Conservation (phyloP, 2,888 invertebrate genomes). For the Caenorhabditis parvicauda region DNA sequence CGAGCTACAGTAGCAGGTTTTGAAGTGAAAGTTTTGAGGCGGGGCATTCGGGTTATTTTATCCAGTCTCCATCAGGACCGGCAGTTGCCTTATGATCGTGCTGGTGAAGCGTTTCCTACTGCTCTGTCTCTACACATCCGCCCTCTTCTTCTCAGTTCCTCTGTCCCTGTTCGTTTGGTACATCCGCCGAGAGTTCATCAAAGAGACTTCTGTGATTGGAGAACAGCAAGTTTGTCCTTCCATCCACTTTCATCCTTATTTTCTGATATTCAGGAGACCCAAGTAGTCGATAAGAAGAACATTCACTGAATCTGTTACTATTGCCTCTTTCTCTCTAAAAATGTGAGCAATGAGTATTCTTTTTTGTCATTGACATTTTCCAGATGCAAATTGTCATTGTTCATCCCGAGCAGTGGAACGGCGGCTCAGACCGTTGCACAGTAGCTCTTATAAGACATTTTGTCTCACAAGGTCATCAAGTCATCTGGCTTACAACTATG, state of each 20-base stretch:
- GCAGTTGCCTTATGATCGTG: not conserved
- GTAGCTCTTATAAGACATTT: conserved; percentile 59
- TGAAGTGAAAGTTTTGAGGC: too few relatives aligned
- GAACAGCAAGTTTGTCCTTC: conserved; percentile 46
- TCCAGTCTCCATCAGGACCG: too few relatives aligned
- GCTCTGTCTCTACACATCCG: conserved; percentile 36
- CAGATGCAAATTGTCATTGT: conserved; percentile 61
- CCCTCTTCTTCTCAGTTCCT: conserved; percentile 56
- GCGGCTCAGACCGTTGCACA: conserved; percentile 61
- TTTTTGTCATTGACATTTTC: not conserved
- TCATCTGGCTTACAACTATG: conserved; percentile 62
- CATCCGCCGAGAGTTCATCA: conserved; percentile 54
- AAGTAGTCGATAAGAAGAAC: too few relatives aligned
- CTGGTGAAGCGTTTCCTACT: conserved; percentile 29
- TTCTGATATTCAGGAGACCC: too few relatives aligned
- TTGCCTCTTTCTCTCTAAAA: not conserved
- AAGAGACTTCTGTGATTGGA: conserved; percentile 58
- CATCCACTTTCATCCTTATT: too few relatives aligned
- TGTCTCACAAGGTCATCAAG: conserved; percentile 40
- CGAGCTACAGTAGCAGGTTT: too few relatives aligned
- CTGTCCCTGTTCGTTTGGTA: conserved; percentile 58
- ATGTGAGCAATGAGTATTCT: not conserved
- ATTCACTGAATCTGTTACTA: not conserved
- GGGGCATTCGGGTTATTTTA: too few relatives aligned
- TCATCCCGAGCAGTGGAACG: conserved; percentile 63